Conservation (phyloP, 2,113 vertebrate species). For the Alouatta palliata region DNA sequence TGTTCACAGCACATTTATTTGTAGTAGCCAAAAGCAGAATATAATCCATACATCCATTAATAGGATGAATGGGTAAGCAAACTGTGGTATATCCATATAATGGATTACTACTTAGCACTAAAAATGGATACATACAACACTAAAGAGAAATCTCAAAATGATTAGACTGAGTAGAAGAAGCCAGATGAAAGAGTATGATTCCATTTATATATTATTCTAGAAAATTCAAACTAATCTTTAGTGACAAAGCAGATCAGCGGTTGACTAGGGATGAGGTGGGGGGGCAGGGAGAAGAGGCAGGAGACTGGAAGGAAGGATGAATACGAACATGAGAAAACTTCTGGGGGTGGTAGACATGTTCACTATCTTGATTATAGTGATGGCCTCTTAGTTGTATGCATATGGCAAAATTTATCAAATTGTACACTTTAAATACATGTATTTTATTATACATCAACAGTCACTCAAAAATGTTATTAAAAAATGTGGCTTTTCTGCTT, state of each 20-base stretch:
- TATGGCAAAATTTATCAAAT: not conserved
- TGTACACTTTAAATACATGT: not conserved
- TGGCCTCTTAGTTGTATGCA: not conserved
- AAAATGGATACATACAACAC: not conserved
- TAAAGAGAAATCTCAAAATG: not conserved
- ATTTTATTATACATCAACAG: not conserved
- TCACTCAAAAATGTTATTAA: not conserved
- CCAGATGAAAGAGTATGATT: not conserved
- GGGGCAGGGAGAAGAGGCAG: not conserved
- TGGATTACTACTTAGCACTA: not conserved
- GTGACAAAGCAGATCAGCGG: not conserved
- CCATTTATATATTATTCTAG: not conserved
- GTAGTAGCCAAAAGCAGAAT: not conserved
- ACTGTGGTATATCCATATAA: not conserved
- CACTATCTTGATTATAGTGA: not conserved
- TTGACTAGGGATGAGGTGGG: not conserved
- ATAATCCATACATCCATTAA: not conserved
- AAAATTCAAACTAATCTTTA: not conserved
- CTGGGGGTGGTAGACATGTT: not conserved
- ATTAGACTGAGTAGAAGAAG: not conserved
- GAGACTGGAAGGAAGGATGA: not conserved
- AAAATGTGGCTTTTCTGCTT: not conserved
- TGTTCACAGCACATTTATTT: not conserved
- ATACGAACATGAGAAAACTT: not conserved
- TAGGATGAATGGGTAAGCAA: not conserved